These are phyloP conservation scores for Loriculus beryllinus DNA, from an alignment of 2,797 vertebrate genomes.

Conservation along the genomic window DNA sequence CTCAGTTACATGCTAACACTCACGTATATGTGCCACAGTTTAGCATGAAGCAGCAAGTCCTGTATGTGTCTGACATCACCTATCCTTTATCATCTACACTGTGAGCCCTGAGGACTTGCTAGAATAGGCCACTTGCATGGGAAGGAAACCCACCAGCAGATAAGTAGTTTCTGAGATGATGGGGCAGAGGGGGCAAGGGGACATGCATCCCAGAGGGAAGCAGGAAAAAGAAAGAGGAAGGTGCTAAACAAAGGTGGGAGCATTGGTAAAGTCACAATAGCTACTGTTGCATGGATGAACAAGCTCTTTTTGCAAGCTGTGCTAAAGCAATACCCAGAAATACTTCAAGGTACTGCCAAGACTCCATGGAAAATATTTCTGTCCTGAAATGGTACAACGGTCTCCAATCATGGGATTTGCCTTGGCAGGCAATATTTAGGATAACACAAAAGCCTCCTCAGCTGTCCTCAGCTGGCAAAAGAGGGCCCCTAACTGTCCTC, in stretches of 20 bases:
- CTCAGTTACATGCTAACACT: background rate
- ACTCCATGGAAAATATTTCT: background rate
- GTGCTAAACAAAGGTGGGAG: background rate
- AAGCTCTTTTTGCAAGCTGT: accelerated
- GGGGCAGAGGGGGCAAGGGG: background rate
- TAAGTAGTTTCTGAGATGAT: background rate
- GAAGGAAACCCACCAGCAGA: background rate
- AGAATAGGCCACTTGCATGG: background rate
- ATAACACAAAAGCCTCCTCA: background rate
- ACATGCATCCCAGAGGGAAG: background rate
- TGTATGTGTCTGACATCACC: background rate
- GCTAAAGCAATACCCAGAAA: background rate
- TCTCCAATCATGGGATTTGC: background rate
- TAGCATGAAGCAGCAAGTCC: background rate
- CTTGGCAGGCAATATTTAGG: background rate
- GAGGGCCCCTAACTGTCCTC: background rate
- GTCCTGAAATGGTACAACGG: background rate
- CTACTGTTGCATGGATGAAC: background rate
- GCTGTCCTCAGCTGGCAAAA: background rate
- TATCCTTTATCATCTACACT: background rate
- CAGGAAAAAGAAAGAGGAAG: background rate
- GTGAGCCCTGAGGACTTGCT: background rate
- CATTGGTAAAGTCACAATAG: background rate
- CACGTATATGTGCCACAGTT: background rate
- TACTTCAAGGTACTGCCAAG: background rate